Base-by-base conservation (phyloP, 2,113 vertebrate genomes). In the Trematomus loennbergii region DNA sequence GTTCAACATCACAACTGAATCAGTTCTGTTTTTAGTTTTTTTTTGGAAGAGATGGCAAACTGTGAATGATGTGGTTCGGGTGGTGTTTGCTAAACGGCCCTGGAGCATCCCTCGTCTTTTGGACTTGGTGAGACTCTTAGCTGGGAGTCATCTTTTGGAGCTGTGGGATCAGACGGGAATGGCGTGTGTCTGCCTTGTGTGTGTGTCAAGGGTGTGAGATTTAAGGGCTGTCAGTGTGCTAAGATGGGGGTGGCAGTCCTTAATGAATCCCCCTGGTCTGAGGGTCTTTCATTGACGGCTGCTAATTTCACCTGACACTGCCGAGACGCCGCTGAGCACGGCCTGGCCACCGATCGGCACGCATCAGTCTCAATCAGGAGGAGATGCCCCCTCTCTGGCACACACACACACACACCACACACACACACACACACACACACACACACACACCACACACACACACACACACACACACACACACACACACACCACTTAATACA, bases 231-330 rank as follows among this genome's bases (percentile, higher is more conserved):
- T 91, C 89, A 91, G 60, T 88, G 75, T 13, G 40, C 71, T 62
- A 78, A 61, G 76, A 68, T 81, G 79, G 70, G 79, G 65, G 79
- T 45, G 58, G 75, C 6, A 72, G 73, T 76, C 81, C 50, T 72
- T 92, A 91, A 89, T 91, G 89, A 94, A 77, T 87, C 82, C 80
- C 70, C 66, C 55, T 65, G 82, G 83, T 90, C 85, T 84, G 78
- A 82, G 82, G 86, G 83, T 83, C 77, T 75, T 86, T 77, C 71
- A 80, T 77, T 78, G 72, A 86, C 73, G 65, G 68, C 64, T 50
- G 72, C 88, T 94, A 91, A 93, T 94, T 90, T 89, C 88, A 83
- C 88, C 81, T 89, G 93, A 94, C 93, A 93, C 63, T 9, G 61
- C 68, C 5, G 83, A 58, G 71, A 75, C 46, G 72, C 85, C 66